Base-by-base conservation (phyloP, 2,888 invertebrate species). In the Matsumyia berberina region DNA sequence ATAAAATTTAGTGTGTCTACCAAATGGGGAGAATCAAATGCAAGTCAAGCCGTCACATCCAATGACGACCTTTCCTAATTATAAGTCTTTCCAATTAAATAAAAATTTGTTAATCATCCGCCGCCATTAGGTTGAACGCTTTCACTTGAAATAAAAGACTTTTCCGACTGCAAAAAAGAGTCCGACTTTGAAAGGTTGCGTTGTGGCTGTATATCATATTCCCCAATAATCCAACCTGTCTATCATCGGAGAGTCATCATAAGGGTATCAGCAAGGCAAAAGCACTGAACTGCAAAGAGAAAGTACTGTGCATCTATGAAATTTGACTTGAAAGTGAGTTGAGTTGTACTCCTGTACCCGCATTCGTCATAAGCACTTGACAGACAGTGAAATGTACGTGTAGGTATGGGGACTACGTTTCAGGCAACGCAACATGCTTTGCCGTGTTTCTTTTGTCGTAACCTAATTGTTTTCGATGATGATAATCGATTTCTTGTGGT, bases 161-260 rank as follows among this genome's bases (percentile, higher is more conserved):
- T 24, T 33, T 51, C 53, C 44, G 19, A 53, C 53, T 51, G 19
- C 17, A 35, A 42, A 60, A 19, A 35, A 11, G 9, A n/a, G 24
- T 9, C 37, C 39, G 11, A 37, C 33, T 55, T 44, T 5, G 19
- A 33, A n/a, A 35, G 24, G 35, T 19, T 46, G 66, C 35, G n/a
- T 33, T 5, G 24, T 74, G n/a, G n/a, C n/a, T n/a, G n/a, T n/a
- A n/a, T n/a, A 58, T 76, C 42, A 53, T 67, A 58, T 76, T 76
- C 67, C 67, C 33, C 33, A 60, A 66, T 62, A 42, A 12, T 69
- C 55, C 69, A 80, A 81, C 76, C 70, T 82, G 82, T 66, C 82
- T 72, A 82, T 82, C 82, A 72, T 33, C 70, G 11, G 1, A 57
- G 66, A 77, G 82, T 66, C 82, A 77, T 70, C 77, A 33, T 37